Conservation (phyloP, 2,888 invertebrate species). For the Caenorhabditis afra region DNA sequence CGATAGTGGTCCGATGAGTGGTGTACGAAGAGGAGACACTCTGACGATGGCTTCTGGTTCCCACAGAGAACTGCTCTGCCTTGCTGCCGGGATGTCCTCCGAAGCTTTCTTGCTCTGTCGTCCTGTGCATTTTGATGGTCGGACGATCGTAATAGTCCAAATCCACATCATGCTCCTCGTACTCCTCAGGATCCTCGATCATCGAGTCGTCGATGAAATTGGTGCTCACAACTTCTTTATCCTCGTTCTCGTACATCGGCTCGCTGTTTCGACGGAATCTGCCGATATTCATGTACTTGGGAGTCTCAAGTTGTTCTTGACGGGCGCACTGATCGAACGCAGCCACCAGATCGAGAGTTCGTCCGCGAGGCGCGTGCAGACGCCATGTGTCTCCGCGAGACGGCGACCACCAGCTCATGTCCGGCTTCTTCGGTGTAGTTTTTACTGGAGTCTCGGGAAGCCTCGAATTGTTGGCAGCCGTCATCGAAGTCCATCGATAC, state of each 20-base stretch:
- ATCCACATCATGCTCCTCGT: slow-evolving; percentile 45
- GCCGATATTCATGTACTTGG: slow-evolving; percentile 18
- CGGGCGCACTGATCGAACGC: slow-evolving; percentile 49
- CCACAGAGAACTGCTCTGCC: not conserved
- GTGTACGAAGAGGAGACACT: slow-evolving; percentile 30
- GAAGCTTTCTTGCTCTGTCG: slow-evolving; percentile 2
- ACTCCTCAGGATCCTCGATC: slow-evolving; percentile 52
- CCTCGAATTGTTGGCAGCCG: slow-evolving; percentile 46
- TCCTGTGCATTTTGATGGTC: slow-evolving; percentile 19
- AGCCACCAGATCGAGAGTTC: slow-evolving; percentile 42
- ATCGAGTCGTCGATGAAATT: slow-evolving; percentile 60
- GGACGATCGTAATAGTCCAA: slow-evolving; percentile 46
- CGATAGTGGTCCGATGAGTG: slow-evolving; percentile 27
- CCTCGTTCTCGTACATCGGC: slow-evolving; percentile 52
- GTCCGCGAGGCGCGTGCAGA: slow-evolving; percentile 33
- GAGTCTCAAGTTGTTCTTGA: slow-evolving; percentile 33
- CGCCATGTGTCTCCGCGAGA: slow-evolving; percentile 50
- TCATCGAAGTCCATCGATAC: slow-evolving; percentile 49
- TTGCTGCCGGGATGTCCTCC: too few species aligned
- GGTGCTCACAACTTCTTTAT: slow-evolving; percentile 35
- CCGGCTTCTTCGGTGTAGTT: slow-evolving; percentile 32
- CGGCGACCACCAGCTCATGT: slow-evolving; percentile 56
- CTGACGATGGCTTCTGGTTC: slow-evolving; percentile 14
- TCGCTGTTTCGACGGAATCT: slow-evolving; percentile 51
- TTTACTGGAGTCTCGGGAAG: slow-evolving; percentile 37